These are phyloP conservation scores for Copidosoma aretas DNA, from an alignment of 2,888 invertebrate genomes.

Conservation along the genomic window DNA sequence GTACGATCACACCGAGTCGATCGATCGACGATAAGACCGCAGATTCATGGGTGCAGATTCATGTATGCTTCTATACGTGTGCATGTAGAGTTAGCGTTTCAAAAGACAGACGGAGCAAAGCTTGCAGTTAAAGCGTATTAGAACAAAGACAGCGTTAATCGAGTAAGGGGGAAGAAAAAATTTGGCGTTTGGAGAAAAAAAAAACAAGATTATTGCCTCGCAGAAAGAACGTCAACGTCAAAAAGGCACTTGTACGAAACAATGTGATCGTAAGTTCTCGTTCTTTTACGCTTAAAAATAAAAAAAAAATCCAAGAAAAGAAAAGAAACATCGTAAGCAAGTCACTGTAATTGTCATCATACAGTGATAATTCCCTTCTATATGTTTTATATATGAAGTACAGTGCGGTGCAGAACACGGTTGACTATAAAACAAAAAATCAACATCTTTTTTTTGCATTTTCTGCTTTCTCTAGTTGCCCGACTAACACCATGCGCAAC, in stretches of 20 bases:
- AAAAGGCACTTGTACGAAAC: constrained; percentile 62
- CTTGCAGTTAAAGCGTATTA: constrained; percentile 38
- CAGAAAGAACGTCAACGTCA: constrained; percentile 54
- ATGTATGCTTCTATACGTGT: constrained; percentile 14
- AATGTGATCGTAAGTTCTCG: constrained; percentile 42
- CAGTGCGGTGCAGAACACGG: constrained; percentile 50
- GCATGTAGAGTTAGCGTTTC: constrained; percentile 32
- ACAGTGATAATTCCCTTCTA: constrained; percentile 33
- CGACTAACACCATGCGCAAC: constrained; percentile 60
- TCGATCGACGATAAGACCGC: constrained; percentile 22
- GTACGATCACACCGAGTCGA: constrained; percentile 7
- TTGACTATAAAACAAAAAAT: constrained; percentile 49
- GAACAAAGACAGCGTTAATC: constrained; percentile 40
- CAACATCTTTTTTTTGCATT: constrained; percentile 30
- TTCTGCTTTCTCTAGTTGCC: constrained; percentile 46
- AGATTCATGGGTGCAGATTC: constrained; percentile 34
- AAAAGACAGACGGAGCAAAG: constrained; percentile 29
- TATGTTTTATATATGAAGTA: constrained; percentile 36
- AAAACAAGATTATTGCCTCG: constrained; percentile 45
- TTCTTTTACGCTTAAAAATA: constrained; percentile 38
- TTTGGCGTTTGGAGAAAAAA: constrained; percentile 24
- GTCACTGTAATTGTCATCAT: constrained; percentile 47
- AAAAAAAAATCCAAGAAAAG: constrained; percentile 16
- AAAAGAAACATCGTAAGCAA: constrained; percentile 43
- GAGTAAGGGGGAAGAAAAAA: constrained; percentile 10